These are phyloP conservation scores for Chaenodraco wilsoni DNA, from an alignment of 2,797 vertebrate genomes.

Conservation along the genomic window DNA sequence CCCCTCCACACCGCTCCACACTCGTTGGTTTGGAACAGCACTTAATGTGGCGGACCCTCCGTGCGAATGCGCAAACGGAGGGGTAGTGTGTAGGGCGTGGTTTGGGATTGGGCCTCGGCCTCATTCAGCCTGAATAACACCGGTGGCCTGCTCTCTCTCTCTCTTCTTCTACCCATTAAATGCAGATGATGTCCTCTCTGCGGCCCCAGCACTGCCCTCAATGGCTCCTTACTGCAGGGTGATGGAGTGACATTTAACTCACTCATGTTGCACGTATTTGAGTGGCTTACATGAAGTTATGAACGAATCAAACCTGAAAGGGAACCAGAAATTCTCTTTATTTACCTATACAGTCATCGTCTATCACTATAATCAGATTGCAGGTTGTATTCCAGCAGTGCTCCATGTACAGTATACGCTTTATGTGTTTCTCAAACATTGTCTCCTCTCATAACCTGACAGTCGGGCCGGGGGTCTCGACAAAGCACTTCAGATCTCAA, in stretches of 20 bases:
- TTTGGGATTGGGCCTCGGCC: no score
- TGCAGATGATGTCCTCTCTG: no score
- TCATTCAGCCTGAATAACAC: no score
- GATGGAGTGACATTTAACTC: no score
- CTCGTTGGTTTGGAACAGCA: no score
- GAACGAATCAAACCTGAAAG: neutral
- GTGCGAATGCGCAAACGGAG: no score
- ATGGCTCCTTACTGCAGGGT: slow-evolving; percentile 17
- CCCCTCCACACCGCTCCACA: no score
- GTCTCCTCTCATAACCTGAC: slow-evolving; percentile 16
- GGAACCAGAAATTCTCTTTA: neutral
- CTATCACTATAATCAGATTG: slow-evolving; percentile 28
- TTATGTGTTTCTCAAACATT: slow-evolving; percentile 5
- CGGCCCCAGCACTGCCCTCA: slow-evolving; percentile 20
- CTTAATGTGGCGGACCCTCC: no score
- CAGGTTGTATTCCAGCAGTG: slow-evolving; percentile 14
- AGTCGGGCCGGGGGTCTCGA: slow-evolving; percentile 1
- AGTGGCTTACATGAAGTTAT: neutral
- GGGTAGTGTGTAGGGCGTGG: no score
- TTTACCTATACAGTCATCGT: neutral
- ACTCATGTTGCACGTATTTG: no score
- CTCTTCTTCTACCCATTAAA: no score
- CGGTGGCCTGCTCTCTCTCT: no score
- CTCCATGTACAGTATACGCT: neutral
- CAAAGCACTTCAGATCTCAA: slow-evolving; percentile 45